A percentile compares a stretch with the other conserved stretches of the same genome.
phyloP scores from a whole-genome alignment of 2,797 vertebrate genomes.

The Characodon lateralis region DNA sequence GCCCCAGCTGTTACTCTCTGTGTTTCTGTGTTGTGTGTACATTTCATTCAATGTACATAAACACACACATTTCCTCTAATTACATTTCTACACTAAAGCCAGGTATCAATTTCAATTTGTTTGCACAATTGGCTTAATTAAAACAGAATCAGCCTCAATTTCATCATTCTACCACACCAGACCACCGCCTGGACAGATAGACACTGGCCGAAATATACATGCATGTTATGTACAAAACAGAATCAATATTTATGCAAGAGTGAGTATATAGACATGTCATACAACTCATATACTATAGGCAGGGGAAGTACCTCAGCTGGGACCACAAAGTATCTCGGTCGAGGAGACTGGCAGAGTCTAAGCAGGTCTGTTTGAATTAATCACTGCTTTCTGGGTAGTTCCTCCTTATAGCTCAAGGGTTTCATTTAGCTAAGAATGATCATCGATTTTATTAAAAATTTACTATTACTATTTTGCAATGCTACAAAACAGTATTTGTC shows the following conservation, averaged over 20 bases:
- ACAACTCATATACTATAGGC: constrained; percentile 38
- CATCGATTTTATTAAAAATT: constrained; percentile 16
- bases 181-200: constrained; percentile 47
- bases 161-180: constrained; percentile 14
- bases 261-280: constrained; percentile 51
- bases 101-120: constrained; percentile 54
- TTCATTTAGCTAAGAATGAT: constrained; percentile 13
- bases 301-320: constrained; percentile 26
- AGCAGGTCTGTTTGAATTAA: constrained; percentile 59
- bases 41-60: constrained; percentile 14
- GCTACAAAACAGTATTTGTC: neutral
- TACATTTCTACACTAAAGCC: constrained; percentile 24
- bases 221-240: constrained; percentile 39
- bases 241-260: constrained; percentile 66
- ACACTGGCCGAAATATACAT: constrained; percentile 63
- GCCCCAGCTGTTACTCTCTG: constrained; percentile 75
- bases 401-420: neutral
- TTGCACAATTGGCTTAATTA: constrained; percentile 40
- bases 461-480: neutral
- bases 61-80: constrained; percentile 30
- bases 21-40: constrained; percentile 24
- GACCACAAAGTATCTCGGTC: constrained; percentile 48
- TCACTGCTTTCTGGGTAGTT: constrained; percentile 39
- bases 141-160: constrained; percentile 23
- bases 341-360: constrained; percentile 11